A percentile compares a stretch with the other conserved stretches of the same genome.
phyloP scores from a whole-genome alignment of 2,797 vertebrate species.

The Buphagus erythrorhynchus region DNA sequence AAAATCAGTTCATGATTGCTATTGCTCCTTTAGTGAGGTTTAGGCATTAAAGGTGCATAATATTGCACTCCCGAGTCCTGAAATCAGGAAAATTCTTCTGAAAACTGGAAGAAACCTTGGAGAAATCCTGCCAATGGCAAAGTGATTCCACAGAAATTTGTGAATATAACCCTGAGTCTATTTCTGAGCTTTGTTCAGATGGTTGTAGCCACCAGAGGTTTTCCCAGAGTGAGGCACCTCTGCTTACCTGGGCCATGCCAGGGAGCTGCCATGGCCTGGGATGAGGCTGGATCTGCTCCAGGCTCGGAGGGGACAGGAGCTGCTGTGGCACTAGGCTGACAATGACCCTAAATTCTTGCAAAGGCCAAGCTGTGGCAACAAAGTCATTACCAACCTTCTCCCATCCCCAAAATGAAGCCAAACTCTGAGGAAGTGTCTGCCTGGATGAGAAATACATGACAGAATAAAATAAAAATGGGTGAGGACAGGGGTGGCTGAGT shows the following conservation, averaged over 20 bases:
- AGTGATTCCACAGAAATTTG: neutral
- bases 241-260: neutral
- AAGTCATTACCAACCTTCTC: neutral
- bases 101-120: neutral
- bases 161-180: neutral
- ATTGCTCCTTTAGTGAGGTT: neutral
- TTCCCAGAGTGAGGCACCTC: neutral
- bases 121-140: neutral
- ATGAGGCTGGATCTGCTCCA: neutral
- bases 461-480: neutral
- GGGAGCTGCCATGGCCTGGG: neutral
- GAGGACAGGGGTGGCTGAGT: fast-evolving
- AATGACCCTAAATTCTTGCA: neutral
- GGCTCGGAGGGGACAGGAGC: fast-evolving
- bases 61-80: fast-evolving
- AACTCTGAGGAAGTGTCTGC: neutral
- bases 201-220: neutral
- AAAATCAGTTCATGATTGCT: neutral
- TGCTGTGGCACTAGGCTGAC: neutral
- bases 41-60: neutral
- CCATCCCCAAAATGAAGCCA: neutral
- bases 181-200: neutral
- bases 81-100: neutral
- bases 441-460: neutral
- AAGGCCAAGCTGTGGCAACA: neutral